Base-by-base conservation (phyloP, 1,140 invertebrate species). In the Pollicipes pollicipes region DNA sequence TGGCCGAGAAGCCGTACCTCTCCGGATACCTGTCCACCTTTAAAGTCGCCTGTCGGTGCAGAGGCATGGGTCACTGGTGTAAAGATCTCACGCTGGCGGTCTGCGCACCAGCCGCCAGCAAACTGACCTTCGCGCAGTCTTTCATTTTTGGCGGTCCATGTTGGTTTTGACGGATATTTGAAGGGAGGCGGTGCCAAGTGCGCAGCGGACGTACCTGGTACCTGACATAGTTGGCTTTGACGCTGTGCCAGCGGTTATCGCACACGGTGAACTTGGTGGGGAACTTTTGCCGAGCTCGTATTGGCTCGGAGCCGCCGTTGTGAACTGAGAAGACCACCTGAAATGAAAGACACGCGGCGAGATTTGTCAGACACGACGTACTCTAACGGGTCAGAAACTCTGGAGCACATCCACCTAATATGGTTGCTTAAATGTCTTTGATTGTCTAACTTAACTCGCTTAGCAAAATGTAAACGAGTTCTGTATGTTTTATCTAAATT, bases 181-280 rank as follows among this genome's bases (percentile, higher is more conserved):
- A 6, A 35, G 17, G 35, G 6, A 17, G 35, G 35, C 6, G 6
- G 6, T 70, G 69, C 70, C 73, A 28, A 72, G 69, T 0, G 72
- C 68, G 0, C 37, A n/a, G 13, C 68, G 24, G 37, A 32, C 21
- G 74, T 58, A 73, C 73, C 64, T 70, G 77, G 72, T 69, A 85
- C 64, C 85, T 85, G 8, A 86, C 85, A 75, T 89, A 88, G 10
- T 85, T 81, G 0, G 88, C 91, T 68, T 85, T 84, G n/a, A 94
- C 85, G 71, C 83, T 85, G 78, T 95, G 93, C 92, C 92, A 95
- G 75, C 85, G 83, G 73, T 91, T 91, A 80, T 95, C 89, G 79
- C 92, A 95, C 3, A 90, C 80, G 0, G 84, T 81, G 75, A 84
- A 88, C 68, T 85, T 83, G 69, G 83, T 85, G n/a, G 83, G 78